Evolutionary conservation across 2,797 vertebrate species (phyloP), one percentile per base, ranked within the genome.

Genomic region (Gorsachius magnificus): DNA sequence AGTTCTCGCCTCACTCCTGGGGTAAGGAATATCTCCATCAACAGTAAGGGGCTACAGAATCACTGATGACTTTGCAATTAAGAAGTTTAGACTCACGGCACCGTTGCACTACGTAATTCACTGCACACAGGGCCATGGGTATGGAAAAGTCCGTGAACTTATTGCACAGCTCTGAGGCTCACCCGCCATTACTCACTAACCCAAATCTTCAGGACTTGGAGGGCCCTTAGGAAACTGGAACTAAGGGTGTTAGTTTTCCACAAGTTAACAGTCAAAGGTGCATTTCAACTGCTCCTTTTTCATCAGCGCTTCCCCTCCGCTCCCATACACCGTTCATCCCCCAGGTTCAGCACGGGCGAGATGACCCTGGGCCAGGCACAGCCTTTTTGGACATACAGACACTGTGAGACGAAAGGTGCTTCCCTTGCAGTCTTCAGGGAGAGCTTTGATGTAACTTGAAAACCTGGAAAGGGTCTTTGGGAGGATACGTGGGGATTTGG

Each of bases 281-380:
- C 21, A 7, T 64, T 90, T 36, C 48, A 79, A 19, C 28, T 7
- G 2, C 9, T 66, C 25, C 19, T 68, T 74, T 85, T 35, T 25
- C 31, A 21, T 5, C 4, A 92, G 18, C n/a, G 7, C 12, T 45
- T 89, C 13, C 22, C 33, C 21, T 64, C 35, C 1, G 2, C 16
- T 29, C 53, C 65, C 57, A 29, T 4, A 19, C 70, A 45, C 29
- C 19, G 3, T 26, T 38, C n/a, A 11, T 0, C 9, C 10, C 28
- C 4, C 53, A 41, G 20, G n/a, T 14, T 58, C 66, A 63, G 66
- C 10, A 8, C 0, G 9, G 57, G 10, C 3, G 5, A 66, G 41
- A 24, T 33, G 72, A 15, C 36, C 22, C 25, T 3, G 43, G 38
- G n/a, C n/a, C 64, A 70, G 50, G 64, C 35, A 41, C 25, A 46